Conservation (phyloP, 2,113 vertebrate genomes). For the Aptenodytes forsteri region DNA sequence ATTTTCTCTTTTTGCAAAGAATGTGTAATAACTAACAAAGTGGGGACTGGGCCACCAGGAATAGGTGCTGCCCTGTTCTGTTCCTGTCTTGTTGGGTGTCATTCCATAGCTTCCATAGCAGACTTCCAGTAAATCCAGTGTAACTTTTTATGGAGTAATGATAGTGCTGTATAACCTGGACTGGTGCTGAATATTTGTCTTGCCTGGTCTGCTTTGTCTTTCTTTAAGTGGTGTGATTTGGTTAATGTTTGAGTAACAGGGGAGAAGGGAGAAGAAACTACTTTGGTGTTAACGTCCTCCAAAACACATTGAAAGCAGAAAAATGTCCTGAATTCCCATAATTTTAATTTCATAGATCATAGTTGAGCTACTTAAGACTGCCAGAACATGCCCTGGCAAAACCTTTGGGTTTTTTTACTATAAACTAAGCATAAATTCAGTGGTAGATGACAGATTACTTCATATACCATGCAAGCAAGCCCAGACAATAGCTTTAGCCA, state of each 20-base stretch:
- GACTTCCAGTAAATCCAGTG: not conserved
- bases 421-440: conserved; percentile 88
- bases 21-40: not conserved
- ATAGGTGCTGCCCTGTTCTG: not conserved
- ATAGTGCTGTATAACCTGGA: not conserved
- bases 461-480: conserved; percentile 96
- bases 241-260: not conserved
- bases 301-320: not conserved
- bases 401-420: conserved; percentile 84
- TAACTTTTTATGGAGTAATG: not conserved
- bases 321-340: not conserved
- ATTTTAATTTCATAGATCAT: conserved; percentile 11
- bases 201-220: not conserved
- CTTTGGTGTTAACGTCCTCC: not conserved
- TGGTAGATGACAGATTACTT: conserved; percentile 98
- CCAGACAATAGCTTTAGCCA: conserved; percentile 94
- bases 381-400: conserved; percentile 77
- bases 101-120: not conserved
- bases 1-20: not conserved
- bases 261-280: not conserved
- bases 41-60: not conserved
- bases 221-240: not conserved
- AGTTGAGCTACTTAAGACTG: conserved; percentile 52
- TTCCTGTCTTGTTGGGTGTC: not conserved
- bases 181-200: not conserved